Conservation (phyloP, 2,888 invertebrate genomes). For the Holacanthella duospinosa region DNA sequence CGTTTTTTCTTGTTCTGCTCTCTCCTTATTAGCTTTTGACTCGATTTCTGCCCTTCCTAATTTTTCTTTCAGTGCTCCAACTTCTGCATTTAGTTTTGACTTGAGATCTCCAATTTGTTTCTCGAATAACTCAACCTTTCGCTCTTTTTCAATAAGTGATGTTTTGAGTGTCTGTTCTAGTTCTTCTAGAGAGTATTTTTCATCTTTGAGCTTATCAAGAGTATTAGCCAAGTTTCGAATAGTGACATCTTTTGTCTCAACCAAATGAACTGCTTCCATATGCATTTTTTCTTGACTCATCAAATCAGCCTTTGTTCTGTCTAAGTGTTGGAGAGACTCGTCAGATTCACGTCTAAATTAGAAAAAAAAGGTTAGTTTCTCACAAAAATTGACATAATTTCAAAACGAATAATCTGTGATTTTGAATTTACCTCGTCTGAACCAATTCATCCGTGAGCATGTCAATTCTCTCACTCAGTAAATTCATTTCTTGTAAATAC, state of each 20-base stretch:
- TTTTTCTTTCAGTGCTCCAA: conserved; percentile 31
- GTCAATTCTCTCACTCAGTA: conserved; percentile 33
- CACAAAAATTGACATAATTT: not conserved
- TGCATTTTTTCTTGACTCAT: conserved; percentile 33
- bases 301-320: conserved; percentile 34
- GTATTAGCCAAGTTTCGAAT: conserved; percentile 35
- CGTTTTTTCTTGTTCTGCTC: conserved; percentile 42
- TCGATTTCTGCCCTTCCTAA: conserved; percentile 27
- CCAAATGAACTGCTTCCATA: conserved; percentile 35
- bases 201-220: conserved; percentile 38
- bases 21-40: conserved; percentile 30
- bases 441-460: conserved; percentile 34
- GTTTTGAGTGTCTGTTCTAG: conserved; percentile 38
- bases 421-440: conserved; percentile 25
- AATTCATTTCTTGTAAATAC: conserved; percentile 32
- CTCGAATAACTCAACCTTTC: conserved; percentile 32
- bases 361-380: not conserved
- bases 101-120: conserved; percentile 31
- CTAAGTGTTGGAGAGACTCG: conserved; percentile 31
- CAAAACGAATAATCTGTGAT: not conserved
- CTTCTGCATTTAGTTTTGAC: conserved; percentile 27
- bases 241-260: conserved; percentile 31
- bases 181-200: conserved; percentile 41
- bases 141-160: conserved; percentile 40
- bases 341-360: conserved; percentile 32